A percentile compares a stretch with the other conserved stretches of the same genome.
These are phyloP conservation scores for Scaptomyza parva DNA, from an alignment of 2,888 invertebrate genomes.

Conservation along the genomic window DNA sequence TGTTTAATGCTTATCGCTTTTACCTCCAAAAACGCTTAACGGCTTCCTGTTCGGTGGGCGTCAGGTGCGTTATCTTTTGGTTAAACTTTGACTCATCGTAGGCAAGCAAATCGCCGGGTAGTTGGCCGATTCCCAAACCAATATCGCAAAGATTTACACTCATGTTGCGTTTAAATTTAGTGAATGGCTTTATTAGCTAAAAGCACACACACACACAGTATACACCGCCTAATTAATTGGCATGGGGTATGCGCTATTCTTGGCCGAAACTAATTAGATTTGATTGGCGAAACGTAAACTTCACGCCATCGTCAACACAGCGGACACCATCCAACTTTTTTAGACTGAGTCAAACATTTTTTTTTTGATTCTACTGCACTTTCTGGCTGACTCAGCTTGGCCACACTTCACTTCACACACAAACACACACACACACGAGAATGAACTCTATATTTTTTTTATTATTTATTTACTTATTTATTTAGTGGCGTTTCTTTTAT, in stretches of 20 bases:
- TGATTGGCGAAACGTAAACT: conserved; percentile 34
- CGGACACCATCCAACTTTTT: conserved; percentile 34
- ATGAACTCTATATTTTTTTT: conserved; percentile 21
- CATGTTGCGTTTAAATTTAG: conserved; percentile 47
- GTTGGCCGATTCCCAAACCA: conserved; percentile 16
- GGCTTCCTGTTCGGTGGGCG: conserved; percentile 81
- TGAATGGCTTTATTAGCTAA: conserved; percentile 29
- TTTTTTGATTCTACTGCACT: conserved; percentile 13
- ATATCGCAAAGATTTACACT: conserved; percentile 44
- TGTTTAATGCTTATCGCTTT: conserved; percentile 42
- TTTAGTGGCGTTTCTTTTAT: conserved; percentile 32
- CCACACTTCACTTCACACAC: conserved; percentile 33
- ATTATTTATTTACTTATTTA: conserved; percentile 42
- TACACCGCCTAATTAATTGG: conserved; percentile 46
- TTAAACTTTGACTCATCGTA: conserved; percentile 76
- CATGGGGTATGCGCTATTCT: conserved; percentile 47
- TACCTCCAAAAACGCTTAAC: conserved; percentile 82
- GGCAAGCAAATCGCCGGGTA: conserved; percentile 37
- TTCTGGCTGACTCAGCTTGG: conserved; percentile 48
- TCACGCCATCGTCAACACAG: conserved; percentile 31
- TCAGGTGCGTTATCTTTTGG: conserved; percentile 77
- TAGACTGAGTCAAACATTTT: conserved; percentile 15
- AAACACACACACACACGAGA: background rate
- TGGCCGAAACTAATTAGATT: conserved; percentile 64
- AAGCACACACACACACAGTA: conserved; percentile 12